Conservation (phyloP, 2,797 vertebrate genomes). For the Sebastes hubbsi region DNA sequence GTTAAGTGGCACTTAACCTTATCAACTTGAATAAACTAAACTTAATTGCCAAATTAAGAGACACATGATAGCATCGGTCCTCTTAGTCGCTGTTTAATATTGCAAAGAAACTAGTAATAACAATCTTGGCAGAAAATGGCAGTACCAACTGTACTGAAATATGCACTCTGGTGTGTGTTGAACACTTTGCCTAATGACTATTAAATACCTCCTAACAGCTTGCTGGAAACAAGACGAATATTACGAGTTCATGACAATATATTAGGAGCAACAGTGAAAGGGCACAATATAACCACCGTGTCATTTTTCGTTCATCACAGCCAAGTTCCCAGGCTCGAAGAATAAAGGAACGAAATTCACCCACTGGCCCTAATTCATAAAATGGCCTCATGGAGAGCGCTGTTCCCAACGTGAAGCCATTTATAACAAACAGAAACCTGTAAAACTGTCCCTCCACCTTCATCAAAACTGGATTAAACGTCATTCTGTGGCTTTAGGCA, state of each 20-base stretch:
- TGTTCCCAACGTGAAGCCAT: constrained; percentile 37
- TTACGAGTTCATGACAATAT: constrained; percentile 32
- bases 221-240: constrained; percentile 18
- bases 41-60: not conserved
- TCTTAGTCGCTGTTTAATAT: not conserved
- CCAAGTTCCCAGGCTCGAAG: constrained; percentile 31
- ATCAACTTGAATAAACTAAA: not conserved
- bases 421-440: constrained; percentile 42
- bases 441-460: constrained; percentile 39
- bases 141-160: not conserved
- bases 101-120: not conserved
- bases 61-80: not conserved
- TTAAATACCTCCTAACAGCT: constrained; percentile 28
- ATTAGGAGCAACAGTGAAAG: constrained; percentile 20
- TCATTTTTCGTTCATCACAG: constrained; percentile 21
- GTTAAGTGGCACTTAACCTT: not conserved
- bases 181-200: constrained; percentile 29
- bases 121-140: not conserved
- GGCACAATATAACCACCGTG: not conserved
- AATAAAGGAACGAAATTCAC: constrained; percentile 33
- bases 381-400: not conserved
- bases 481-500: constrained; percentile 16
- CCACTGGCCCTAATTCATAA: constrained; percentile 27
- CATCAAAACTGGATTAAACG: constrained; percentile 69
- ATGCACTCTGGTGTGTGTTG: not conserved